Evolutionary conservation across 2,888 invertebrate genomes (phyloP), one percentile per base, ranked within the genome.

Genomic region (Pantelozetes paolii): DNA sequence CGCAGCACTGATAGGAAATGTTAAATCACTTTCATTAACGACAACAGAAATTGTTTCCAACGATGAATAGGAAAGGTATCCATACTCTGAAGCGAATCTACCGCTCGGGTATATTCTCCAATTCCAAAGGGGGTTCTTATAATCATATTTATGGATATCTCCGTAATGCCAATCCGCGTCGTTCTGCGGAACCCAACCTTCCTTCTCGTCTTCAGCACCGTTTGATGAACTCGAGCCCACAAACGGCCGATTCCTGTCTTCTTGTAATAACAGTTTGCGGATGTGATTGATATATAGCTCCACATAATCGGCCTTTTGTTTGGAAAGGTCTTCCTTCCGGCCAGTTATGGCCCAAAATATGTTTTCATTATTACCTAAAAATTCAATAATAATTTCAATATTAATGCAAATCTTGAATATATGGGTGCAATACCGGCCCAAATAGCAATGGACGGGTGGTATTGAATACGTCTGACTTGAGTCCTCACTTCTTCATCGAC

Each of bases 31-130:
- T 20, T 79, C 76, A 2, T 76, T 77, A 15, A 80, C 77, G 1
- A 88, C 89, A n/a, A 86, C 85, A 62, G 84, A 81, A 82, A 92
- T 85, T 0, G 92, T 88, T 48, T 85, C 84, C 23, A 89, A 81
- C 1, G 90, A 88, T 0, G 97, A 95, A 77, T 92, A 84, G 0
- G 95, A 91, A 83, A 98, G 97, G 78, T 91, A 90, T 0, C 99
- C 99, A 81, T 94, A 99, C 82, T 99, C 99, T 0, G 97, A 96
- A 5, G 90, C 88, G 82, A 98, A 97, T 79, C 98, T 86, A 0
- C 94, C 88, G 15, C 86, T 86, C 0, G 91, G 91, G 81, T 89
- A 96, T 6, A 87, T 88, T 75, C 85, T 86, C 69, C 88, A 85
- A 79, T 90, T 84, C 94, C 94, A 98, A 72, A 89, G 87, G 80